These are phyloP conservation scores for Penaeus japonicus DNA, from an alignment of 1,140 invertebrate species.

Conservation along the genomic window DNA sequence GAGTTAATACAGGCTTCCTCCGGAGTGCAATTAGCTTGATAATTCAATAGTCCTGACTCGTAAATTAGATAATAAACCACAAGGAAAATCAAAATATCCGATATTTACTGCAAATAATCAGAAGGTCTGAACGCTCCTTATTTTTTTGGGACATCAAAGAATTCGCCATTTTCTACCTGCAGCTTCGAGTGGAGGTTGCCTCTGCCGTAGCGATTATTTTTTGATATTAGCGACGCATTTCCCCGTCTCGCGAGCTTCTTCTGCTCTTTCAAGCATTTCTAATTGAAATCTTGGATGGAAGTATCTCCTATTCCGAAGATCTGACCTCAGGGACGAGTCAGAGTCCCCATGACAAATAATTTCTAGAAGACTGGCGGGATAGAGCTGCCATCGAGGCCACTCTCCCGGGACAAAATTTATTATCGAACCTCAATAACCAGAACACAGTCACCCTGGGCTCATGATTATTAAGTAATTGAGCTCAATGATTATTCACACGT, in stretches of 20 bases:
- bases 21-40: not conserved
- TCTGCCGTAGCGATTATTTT: not conserved
- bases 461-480: too few relatives aligned
- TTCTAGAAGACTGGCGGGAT: too few relatives aligned
- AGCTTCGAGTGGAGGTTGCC: not conserved
- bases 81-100: slow-evolving; percentile 13
- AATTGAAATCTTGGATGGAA: too few relatives aligned
- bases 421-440: slow-evolving; percentile 25
- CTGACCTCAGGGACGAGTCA: too few relatives aligned
- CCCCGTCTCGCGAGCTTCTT: too few relatives aligned
- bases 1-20: too few relatives aligned
- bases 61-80: slow-evolving; percentile 14
- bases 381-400: not conserved
- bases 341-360: too few relatives aligned
- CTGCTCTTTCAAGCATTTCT: too few relatives aligned
- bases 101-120: slow-evolving; percentile 29
- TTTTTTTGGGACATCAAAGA: not conserved
- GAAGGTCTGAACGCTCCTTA: not conserved
- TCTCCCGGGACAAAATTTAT: slow-evolving; percentile 21
- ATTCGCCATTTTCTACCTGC: slow-evolving; percentile 17
- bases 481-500: too few relatives aligned
- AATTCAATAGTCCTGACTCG: not conserved
- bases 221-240: too few relatives aligned
- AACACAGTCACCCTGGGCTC: not conserved
- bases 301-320: too few relatives aligned